phyloP scores from a whole-genome alignment of 2,797 vertebrate species.

The Siniperca obscura region DNA sequence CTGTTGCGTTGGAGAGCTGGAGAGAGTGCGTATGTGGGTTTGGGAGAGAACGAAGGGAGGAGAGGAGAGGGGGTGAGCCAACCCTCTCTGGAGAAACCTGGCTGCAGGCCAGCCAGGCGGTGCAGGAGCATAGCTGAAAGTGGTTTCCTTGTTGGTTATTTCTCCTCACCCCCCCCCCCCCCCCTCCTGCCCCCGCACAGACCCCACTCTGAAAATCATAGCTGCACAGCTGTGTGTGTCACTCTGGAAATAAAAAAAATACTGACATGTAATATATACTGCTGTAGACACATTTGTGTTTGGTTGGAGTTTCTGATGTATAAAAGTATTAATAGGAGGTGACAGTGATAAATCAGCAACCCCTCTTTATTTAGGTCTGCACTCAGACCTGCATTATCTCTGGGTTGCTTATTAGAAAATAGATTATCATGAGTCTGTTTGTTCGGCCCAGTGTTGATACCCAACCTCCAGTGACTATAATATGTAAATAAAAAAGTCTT shows the following conservation, averaged over 20 bases:
- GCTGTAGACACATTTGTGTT: slow-evolving; percentile 24
- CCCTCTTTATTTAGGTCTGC: no score
- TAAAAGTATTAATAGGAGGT: background rate
- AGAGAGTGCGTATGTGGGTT: slow-evolving; percentile 78
- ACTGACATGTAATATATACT: slow-evolving; percentile 14
- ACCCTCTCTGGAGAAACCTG: slow-evolving; percentile 78
- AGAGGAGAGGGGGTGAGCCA: slow-evolving; percentile 80
- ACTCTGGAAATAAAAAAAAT: slow-evolving; percentile 49
- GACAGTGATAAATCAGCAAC: background rate
- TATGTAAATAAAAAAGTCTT: background rate
- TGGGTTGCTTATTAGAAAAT: background rate
- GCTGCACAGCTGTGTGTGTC: slow-evolving; percentile 74
- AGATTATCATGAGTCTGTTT: background rate
- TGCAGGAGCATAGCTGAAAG: slow-evolving; percentile 79
- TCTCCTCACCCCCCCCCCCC: slow-evolving; percentile 55
- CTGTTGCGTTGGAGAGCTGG: slow-evolving; percentile 73
- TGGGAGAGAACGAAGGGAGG: slow-evolving; percentile 75
- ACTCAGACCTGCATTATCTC: background rate
- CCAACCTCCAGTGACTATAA: background rate
- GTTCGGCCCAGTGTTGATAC: background rate
- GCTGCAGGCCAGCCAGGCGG: slow-evolving; percentile 80
- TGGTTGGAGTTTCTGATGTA: background rate
- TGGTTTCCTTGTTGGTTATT: slow-evolving; percentile 81
- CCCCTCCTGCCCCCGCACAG: slow-evolving; percentile 26
- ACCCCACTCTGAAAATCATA: slow-evolving; percentile 56